Evolutionary conservation across 2,888 invertebrate species (phyloP).

Genomic region (Rhodophaea formosa): DNA sequence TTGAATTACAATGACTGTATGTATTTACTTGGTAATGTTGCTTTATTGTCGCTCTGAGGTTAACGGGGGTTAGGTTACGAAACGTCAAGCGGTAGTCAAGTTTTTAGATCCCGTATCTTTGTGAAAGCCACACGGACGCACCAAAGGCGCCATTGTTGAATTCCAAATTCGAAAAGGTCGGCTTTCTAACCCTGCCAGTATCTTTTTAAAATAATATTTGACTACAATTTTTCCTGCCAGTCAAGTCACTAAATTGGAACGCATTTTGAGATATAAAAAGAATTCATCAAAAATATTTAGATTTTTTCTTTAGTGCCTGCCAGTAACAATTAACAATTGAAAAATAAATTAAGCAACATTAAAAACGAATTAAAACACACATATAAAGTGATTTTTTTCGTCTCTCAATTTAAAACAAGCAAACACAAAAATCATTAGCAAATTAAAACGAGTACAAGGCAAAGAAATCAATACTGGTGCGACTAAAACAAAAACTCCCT

Average conservation of each 20-base stretch:
- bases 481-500: constrained; percentile 32
- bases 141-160: constrained; percentile 9
- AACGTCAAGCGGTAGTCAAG: constrained; percentile 39
- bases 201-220: background rate
- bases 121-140: constrained; percentile 14
- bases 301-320: no score
- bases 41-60: constrained; percentile 58
- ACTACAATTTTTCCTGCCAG: background rate
- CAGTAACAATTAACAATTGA: no score
- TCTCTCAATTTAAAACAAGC: no score
- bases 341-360: no score
- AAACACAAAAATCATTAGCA: constrained; percentile 13
- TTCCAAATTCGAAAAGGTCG: constrained; percentile 14
- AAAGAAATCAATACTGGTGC: constrained; percentile 15
- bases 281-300: no score
- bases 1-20: constrained; percentile 70
- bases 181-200: constrained; percentile 3
- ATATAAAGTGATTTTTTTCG: no score
- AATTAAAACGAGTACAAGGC: constrained; percentile 13
- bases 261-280: no score
- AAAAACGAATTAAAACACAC: no score
- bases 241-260: background rate
- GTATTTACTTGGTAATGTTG: constrained; percentile 71
- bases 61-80: constrained; percentile 67
- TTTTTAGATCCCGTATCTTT: constrained; percentile 16